These are phyloP conservation scores for Nibea coibor DNA, from an alignment of 2,113 vertebrate species.

Conservation along the genomic window DNA sequence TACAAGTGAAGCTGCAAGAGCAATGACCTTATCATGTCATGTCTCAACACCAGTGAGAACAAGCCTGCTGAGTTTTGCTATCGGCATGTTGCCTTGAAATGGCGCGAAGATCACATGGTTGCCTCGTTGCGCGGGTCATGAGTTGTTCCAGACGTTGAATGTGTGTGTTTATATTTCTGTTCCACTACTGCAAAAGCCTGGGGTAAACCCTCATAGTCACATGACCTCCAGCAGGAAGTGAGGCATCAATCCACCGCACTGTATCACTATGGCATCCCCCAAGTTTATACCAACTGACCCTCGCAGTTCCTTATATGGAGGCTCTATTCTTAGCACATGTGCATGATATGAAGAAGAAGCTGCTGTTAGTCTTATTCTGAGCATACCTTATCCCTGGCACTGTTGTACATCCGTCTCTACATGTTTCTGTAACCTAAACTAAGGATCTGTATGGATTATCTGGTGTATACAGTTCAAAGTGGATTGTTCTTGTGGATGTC, in stretches of 20 bases:
- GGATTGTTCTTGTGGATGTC: not conserved
- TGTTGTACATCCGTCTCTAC: not conserved
- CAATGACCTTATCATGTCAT: conserved; percentile 15
- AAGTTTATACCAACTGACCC: conserved; percentile 55
- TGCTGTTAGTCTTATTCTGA: conserved; percentile 20
- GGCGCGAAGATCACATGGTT: conserved; percentile 55
- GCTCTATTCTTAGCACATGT: conserved; percentile 72
- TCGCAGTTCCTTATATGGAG: conserved; percentile 63
- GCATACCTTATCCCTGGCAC: not conserved
- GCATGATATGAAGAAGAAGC: conserved; percentile 52
- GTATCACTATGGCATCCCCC: conserved; percentile 46
- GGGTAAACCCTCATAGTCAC: conserved; percentile 59
- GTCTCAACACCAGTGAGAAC: not conserved
- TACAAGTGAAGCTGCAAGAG: conserved; percentile 2
- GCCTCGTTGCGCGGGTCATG: conserved; percentile 54
- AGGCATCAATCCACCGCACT: conserved; percentile 41
- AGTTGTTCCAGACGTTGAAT: conserved; percentile 52
- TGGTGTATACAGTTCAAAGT: not conserved
- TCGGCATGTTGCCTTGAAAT: conserved; percentile 15
- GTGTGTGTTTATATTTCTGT: conserved; percentile 29
- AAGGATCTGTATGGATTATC: not conserved
- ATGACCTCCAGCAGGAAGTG: conserved; percentile 68
- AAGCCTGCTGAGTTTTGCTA: conserved; percentile 6
- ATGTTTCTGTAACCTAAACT: not conserved
- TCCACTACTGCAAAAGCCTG: conserved; percentile 16